Percentiles rank a stretch among this genome's conserved stretches.
These are phyloP conservation scores for Epirrita christyi DNA, from an alignment of 2,888 invertebrate genomes.

Conservation along the genomic window DNA sequence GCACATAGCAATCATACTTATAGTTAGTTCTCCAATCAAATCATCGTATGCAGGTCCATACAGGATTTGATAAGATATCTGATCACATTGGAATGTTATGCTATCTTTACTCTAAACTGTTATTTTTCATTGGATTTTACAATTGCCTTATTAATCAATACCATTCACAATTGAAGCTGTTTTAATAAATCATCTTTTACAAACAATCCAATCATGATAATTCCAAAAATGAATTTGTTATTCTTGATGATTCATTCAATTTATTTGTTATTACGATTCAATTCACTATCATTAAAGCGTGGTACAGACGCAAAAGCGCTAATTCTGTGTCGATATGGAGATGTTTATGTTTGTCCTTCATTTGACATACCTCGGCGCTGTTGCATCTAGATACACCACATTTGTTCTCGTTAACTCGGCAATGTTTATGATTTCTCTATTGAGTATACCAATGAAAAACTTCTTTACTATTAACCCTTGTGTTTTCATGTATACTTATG, in stretches of 20 bases:
- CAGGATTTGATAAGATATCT: slow-evolving; percentile 48
- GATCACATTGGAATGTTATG: slow-evolving; percentile 40
- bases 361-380: background rate
- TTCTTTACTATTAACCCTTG: slow-evolving; percentile 34
- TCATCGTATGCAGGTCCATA: slow-evolving; percentile 70
- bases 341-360: too few relatives aligned
- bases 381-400: background rate
- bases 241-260: slow-evolving; percentile 57
- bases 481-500: slow-evolving; percentile 25
- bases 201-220: slow-evolving; percentile 63
- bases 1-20: background rate
- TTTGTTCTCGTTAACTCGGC: slow-evolving; percentile 45
- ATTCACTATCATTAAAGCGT: slow-evolving; percentile 40
- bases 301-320: slow-evolving; percentile 3
- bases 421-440: slow-evolving; percentile 43
- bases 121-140: slow-evolving; percentile 74
- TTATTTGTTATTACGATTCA: slow-evolving; percentile 46
- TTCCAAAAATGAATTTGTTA: slow-evolving; percentile 68
- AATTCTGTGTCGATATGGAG: background rate
- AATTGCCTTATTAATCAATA: slow-evolving; percentile 27
- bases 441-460: slow-evolving; percentile 68
- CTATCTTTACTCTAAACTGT: slow-evolving; percentile 35
- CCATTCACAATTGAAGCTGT: slow-evolving; percentile 40
- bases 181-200: slow-evolving; percentile 53
- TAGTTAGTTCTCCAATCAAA: slow-evolving; percentile 43